Base-by-base conservation (phyloP, 2,797 vertebrate species). In the Scyliorhinus canicula region DNA sequence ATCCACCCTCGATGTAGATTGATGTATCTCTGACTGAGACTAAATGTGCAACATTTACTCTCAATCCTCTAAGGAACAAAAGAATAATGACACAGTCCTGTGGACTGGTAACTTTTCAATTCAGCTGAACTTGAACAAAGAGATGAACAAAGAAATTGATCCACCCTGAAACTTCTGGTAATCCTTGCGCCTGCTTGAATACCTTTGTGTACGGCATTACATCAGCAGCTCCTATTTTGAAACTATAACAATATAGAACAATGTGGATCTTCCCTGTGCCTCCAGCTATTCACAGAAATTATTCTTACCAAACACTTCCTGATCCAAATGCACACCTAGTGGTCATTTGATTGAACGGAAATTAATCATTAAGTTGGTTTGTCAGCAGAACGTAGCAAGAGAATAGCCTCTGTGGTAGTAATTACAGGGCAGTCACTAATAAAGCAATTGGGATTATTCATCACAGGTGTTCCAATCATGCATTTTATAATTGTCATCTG, bases 161-260 rank as follows among this genome's bases (percentile, higher is more conserved):
- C 86, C 55, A 60, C 86, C 86, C 86, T 90, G 55, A 85, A 90
- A 90, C 86, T 93, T 93, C 90, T 93, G 60, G 52, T 65, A 93
- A 93, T 65, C 26, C 90, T 65, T 93, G 67, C 8, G 2, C 21
- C 16, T 40, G 24, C 67, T 93, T 93, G 57, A 93, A 93, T 65
- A 65, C 19, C 60, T 65, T n/a, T 93, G 90, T 93, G 60, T 93
- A 93, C 67, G 90, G 35, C 65, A 93, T 93, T 93, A 40, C 90
- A 93, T 93, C 60, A 67, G 57, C 40, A 28, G 90, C 90, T 93
- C n/a, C 60, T 65, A 67, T 26, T 16, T 60, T 63, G 24, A 40
- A 93, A 31, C 40, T 57, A 67, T 67, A 93, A 93, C 90, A 67
- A 93, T 65, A 47, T 65, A 47, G 40, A 63, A 65, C 40, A 44